Conservation (phyloP, 1,140 invertebrate genomes). For the Neodiprion pinetum region DNA sequence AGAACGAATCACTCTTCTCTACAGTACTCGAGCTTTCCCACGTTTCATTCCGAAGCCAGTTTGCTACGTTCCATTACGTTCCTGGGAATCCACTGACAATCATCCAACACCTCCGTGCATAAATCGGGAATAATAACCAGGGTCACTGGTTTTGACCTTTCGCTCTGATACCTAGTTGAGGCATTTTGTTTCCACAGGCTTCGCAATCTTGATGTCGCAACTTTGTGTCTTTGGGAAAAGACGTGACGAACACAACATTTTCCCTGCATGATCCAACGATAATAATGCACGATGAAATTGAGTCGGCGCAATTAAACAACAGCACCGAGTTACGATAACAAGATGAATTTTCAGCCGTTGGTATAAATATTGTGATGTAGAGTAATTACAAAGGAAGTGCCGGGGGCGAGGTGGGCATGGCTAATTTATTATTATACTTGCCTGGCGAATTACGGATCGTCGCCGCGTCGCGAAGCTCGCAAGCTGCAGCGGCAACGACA, state of each 20-base stretch:
- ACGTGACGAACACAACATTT: no score
- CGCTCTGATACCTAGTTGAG: no score
- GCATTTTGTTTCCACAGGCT: no score
- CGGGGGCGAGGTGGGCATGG: background rate
- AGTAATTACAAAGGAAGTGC: background rate
- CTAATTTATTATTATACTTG: background rate
- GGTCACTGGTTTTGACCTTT: no score
- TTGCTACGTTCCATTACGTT: background rate
- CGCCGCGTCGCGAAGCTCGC: no score
- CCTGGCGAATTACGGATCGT: background rate
- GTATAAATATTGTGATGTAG: constrained; percentile 5
- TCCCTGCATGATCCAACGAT: no score
- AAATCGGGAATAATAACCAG: background rate
- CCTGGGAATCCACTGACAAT: no score
- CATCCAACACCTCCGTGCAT: no score
- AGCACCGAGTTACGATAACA: background rate
- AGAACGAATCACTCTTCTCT: constrained; percentile 38
- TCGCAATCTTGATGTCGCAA: no score
- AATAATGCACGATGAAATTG: no score
- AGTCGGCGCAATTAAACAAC: background rate
- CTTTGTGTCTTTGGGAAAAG: no score
- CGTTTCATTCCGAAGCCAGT: background rate
- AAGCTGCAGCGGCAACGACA: background rate
- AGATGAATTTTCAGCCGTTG: background rate
- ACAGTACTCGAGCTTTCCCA: background rate